Base-by-base conservation (phyloP, 2,888 invertebrate species). In the Drosophila bunnanda region DNA sequence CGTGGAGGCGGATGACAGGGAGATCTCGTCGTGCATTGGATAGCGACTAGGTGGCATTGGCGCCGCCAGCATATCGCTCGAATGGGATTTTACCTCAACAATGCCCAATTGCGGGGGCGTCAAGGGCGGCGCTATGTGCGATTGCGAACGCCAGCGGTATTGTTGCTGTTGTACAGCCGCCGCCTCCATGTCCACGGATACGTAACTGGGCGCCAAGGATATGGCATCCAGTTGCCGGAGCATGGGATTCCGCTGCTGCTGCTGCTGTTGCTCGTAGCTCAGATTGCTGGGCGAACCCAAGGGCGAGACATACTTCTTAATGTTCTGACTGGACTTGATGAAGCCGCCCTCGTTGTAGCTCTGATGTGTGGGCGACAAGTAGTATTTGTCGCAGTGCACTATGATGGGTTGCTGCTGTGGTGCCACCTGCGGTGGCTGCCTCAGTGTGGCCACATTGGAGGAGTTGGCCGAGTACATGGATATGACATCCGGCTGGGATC, bases 361-460 rank as follows among this genome's bases (percentile, higher is more conserved):
- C 52, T 91, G 91, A 78, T 90, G 92, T 2, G 92, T 92, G 4
- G 92, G 92, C 46, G 92, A 91, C 43, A 91, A 60, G 74, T 92
- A 92, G 48, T 92, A 92, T 77, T 92, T 92, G 68, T 92, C 92
- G 75, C 91, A 91, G 74, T 91, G 91, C 46, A 92, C 90, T 13
- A 90, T 90, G 62, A 91, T 91, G 69, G 79, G 91, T 55, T 91
- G 89, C 50, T 89, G 89, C 66, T 91, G 88, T 15, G 89, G 79
- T 17, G 89, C 81, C 53, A 82, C 81, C 50, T 89, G 89, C 46
- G 90, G 90, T 39, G 89, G 90, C 17, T 91, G 90, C 15, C 91
- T 85, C 62, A 90, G 44, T 5, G 91, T 90, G 8, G 91, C 91
- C 41, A 91, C 90, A 78, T 90, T 91, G 4, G 91, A 89, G 6